A percentile compares a stretch with the other conserved stretches of the same genome.
Conservation (phyloP, 1,140 invertebrate genomes). For the Dreissena rostriformis region DNA sequence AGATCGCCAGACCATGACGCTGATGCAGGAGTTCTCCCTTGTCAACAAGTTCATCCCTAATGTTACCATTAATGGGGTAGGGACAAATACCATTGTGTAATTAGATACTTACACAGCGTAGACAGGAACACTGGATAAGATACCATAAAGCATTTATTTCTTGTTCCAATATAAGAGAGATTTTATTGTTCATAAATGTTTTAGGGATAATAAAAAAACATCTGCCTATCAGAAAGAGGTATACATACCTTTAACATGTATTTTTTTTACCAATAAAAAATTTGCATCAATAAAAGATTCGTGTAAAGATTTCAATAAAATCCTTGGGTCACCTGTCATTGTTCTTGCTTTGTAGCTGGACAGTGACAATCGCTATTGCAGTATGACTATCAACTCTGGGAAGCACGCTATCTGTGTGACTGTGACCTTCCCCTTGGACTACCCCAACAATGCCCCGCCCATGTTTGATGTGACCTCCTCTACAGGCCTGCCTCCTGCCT, state of each 20-base stretch:
- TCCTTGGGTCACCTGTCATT: too few relatives aligned
- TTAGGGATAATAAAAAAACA: too few relatives aligned
- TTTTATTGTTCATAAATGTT: too few relatives aligned
- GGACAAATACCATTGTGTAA: constrained; percentile 6
- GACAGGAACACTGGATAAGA: too few relatives aligned
- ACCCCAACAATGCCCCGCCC: constrained; percentile 88
- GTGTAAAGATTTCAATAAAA: too few relatives aligned
- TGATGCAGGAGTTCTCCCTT: constrained; percentile 94
- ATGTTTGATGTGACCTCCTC: constrained; percentile 86
- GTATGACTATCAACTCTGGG: constrained; percentile 87
- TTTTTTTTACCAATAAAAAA: too few relatives aligned
- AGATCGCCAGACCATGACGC: constrained; percentile 72
- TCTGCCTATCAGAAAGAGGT: too few relatives aligned
- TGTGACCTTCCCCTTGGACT: constrained; percentile 90
- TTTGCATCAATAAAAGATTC: too few relatives aligned
- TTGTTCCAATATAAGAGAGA: too few relatives aligned
- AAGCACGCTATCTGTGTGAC: constrained; percentile 89
- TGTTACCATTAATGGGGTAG: constrained; percentile 86
- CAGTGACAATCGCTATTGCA: constrained; percentile 88
- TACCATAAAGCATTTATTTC: too few relatives aligned
- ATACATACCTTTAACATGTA: too few relatives aligned
- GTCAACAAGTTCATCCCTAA: constrained; percentile 94
- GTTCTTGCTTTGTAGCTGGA: constrained; percentile 77
- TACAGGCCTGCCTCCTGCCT: constrained; percentile 63
- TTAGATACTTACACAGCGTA: too few relatives aligned